Conservation (phyloP, 2,888 invertebrate species). For the Ferrisia virgata region DNA sequence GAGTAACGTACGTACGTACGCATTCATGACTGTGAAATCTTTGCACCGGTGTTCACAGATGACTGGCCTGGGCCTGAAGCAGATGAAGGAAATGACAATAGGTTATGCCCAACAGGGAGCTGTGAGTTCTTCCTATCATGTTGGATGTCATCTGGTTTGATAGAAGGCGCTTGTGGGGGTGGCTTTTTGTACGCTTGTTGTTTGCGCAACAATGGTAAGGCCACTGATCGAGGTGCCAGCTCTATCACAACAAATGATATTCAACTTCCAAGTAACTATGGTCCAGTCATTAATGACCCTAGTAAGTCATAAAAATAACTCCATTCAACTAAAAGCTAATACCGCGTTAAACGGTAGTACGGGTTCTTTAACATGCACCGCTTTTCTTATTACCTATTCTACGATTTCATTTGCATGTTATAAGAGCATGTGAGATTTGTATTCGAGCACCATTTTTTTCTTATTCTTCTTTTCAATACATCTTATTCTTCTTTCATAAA, state of each 20-base stretch:
- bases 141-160: slow-evolving; percentile 83
- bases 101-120: slow-evolving; percentile 57
- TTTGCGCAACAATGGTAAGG: slow-evolving; percentile 60
- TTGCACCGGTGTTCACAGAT: slow-evolving; percentile 48
- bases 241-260: slow-evolving; percentile 49
- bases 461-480: not conserved
- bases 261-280: slow-evolving; percentile 61
- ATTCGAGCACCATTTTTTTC: not conserved
- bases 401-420: slow-evolving; percentile 10
- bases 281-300: slow-evolving; percentile 74
- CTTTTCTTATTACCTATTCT: not conserved
- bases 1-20: not conserved
- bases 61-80: slow-evolving; percentile 48
- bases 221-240: slow-evolving; percentile 50
- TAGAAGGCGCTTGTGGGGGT: slow-evolving; percentile 78
- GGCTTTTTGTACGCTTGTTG: slow-evolving; percentile 83
- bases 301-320: slow-evolving; percentile 59
- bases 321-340: slow-evolving; percentile 35
- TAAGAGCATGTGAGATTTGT: not conserved
- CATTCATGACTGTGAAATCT: slow-evolving; percentile 22
- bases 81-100: slow-evolving; percentile 47
- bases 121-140: slow-evolving; percentile 90
- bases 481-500: not conserved
- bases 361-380: slow-evolving; percentile 12
- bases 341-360: not conserved